Base-by-base conservation (phyloP, 2,888 invertebrate genomes). In the Acronicta psi region DNA sequence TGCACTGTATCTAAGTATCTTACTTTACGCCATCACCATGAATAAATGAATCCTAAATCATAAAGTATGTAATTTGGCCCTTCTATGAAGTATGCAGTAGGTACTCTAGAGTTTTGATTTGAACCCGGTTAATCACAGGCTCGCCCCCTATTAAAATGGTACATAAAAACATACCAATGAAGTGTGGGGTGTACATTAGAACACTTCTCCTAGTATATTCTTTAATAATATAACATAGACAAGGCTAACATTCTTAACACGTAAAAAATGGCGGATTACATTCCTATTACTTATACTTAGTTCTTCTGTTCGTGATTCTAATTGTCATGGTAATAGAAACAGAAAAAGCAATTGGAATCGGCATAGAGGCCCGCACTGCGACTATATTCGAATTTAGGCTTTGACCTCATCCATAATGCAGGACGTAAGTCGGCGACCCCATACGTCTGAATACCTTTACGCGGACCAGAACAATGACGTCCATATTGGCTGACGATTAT, bases 341-440 rank as follows among this genome's bases (percentile, higher is more conserved):
- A 55, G 49, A 63, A 71, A 60, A 69, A 68, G 59, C 58, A 63
- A 65, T 65, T 57, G 65, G 65, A 73, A 69, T 80, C 60, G 66
- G 65, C 53, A 53, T 69, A 67, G 59, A 68, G 59, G 53, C 78
- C 78, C 81, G 76, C 80, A 79, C 81, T 82, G 78, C 67, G 65
- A 77, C 75, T 76, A 61, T 72, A 66, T 73, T 69, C 71, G 81
- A 85, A 90, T 89, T 86, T 83, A 85, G 88, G 88, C 82, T 82
- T 83, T 84, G 89, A 88, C 89, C 91, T 92, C 89, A 92, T 92
- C 73, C 81, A 89, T 91, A 88, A 91, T 92, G 87, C 85, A 92
- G 74, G 72, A 67, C 74, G 44, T 44, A 75, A 83, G 82, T 81
- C 76, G 73, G 73, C 80, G 79, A 81, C 81, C 79, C 78, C 72